Conservation (phyloP, 1,140 invertebrate genomes). For the Bombus superbus region DNA sequence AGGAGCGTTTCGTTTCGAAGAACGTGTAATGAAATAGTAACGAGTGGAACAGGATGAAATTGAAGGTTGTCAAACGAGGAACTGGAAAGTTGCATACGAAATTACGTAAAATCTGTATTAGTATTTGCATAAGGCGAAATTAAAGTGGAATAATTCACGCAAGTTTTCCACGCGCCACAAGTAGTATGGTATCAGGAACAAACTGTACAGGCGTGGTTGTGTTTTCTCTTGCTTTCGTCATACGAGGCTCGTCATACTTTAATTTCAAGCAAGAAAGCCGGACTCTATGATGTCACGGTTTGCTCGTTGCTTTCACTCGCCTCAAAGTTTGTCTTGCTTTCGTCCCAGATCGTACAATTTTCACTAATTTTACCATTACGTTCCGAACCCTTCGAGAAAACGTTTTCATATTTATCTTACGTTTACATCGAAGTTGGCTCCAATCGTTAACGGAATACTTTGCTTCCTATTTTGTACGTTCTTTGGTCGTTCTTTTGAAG, state of each 20-base stretch:
- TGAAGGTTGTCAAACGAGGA: neutral
- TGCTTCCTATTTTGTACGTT: neutral
- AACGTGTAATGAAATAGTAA: neutral
- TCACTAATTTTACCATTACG: neutral
- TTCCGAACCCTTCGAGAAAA: neutral
- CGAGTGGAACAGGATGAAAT: neutral
- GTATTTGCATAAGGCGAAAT: constrained; percentile 18
- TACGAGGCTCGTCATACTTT: constrained; percentile 49
- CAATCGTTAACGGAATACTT: neutral
- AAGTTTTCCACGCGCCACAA: constrained; percentile 8
- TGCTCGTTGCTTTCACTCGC: constrained; percentile 62
- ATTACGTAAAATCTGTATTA: constrained; percentile 26
- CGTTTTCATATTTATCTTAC: neutral
- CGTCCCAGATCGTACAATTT: constrained; percentile 3
- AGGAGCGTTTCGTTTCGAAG: neutral
- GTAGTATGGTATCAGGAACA: neutral
- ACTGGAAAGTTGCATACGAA: constrained; percentile 17
- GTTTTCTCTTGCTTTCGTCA: constrained; percentile 55
- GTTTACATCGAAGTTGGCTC: neutral
- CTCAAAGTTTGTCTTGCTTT: neutral
- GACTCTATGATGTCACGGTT: constrained; percentile 66
- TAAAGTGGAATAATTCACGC: constrained; percentile 23
- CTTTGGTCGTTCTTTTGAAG: no score
- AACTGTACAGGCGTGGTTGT: constrained; percentile 33
- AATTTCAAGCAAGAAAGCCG: constrained; percentile 66